These are phyloP conservation scores for Mythimna vitellina DNA, from an alignment of 2,888 invertebrate species.

Conservation along the genomic window DNA sequence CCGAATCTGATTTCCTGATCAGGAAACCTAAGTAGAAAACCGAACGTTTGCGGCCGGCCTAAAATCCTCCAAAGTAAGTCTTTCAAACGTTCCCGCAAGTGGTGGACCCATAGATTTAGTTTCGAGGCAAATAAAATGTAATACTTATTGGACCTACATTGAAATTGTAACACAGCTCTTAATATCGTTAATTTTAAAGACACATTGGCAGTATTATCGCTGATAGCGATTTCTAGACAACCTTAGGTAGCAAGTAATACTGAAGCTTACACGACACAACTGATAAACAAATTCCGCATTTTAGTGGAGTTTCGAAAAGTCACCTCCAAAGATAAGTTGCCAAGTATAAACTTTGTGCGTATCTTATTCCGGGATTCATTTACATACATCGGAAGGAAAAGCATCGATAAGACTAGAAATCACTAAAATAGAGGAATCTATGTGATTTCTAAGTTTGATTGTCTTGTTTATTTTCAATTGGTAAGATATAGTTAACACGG, in stretches of 20 bases:
- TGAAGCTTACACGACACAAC: conserved; percentile 26
- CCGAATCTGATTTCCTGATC: too few species aligned
- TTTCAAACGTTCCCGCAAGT: too few species aligned
- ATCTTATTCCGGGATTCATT: conserved; percentile 36
- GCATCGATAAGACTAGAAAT: conserved; percentile 25
- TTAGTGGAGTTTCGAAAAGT: conserved; percentile 41
- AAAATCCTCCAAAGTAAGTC: too few species aligned
- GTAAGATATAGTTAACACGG: conserved; percentile 3
- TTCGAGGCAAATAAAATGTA: not conserved
- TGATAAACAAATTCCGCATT: conserved; percentile 31
- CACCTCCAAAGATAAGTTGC: conserved; percentile 17
- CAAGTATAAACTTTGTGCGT: conserved; percentile 22
- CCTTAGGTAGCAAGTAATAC: conserved; percentile 8
- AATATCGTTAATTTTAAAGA: conserved; percentile 6
- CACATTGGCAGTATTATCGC: conserved; percentile 3
- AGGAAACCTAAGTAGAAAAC: too few species aligned
- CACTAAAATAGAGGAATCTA: conserved; percentile 34
- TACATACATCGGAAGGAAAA: conserved; percentile 48
- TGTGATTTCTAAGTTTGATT: conserved; percentile 32
- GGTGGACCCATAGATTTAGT: too few species aligned
- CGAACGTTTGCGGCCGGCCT: too few species aligned
- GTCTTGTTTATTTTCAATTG: conserved; percentile 34
- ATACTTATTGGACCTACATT: not conserved
- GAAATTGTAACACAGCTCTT: not conserved
- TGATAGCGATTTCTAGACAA: not conserved